Base-by-base conservation (phyloP, 2,888 invertebrate species). In the Hoplodrina blanda region DNA sequence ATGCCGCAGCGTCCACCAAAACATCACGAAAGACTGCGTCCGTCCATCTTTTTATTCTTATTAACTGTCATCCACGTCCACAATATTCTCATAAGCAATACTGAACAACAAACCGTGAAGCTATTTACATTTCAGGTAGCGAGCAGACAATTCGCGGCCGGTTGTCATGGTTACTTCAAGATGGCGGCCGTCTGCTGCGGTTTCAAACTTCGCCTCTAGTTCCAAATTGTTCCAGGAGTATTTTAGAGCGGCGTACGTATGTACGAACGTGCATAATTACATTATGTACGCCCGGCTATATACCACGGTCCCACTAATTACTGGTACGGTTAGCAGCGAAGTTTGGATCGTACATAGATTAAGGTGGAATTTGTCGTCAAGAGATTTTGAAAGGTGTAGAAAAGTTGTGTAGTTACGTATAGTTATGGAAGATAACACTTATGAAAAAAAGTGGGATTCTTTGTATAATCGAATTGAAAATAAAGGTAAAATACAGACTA, bases 181-280 rank as follows among this genome's bases (percentile, higher is more conserved):
- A 96, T 95, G 96, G 95, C 93, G 90, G 93, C 83, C 92, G 94
- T 92, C 94, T 94, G 92, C 92, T 94, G 95, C 91, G 95, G 95
- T 95, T 94, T 90, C 92, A 91, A 95, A 94, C 92, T 95, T 94
- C 91, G 92, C 89, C 90, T 93, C 93, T 93, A 95, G 94, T 95
- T 94, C 94, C 94, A 95, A 95, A 96, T 95, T 95, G 95, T 95
- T 95, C 91, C 88, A 79, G 84, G 85, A 82, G 93, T 94, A 92
- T 94, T 95, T 93, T 92, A 94, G 95, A 93, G 92, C 93, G 88
- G 88, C 83, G 85, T 85, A 83, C 89, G 91, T 93, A 92, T 93
- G 93, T 93, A 93, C 89, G 90, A 91, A 89, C 90, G 92, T 94
- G 94, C 93, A 94, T 95, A 94, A 95, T 95, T 94, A 95, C 92